Percentiles rank a stretch among this genome's conserved stretches.
Evolutionary conservation across 2,888 invertebrate species (phyloP).

Genomic region (Rugalucina vietnamica): DNA sequence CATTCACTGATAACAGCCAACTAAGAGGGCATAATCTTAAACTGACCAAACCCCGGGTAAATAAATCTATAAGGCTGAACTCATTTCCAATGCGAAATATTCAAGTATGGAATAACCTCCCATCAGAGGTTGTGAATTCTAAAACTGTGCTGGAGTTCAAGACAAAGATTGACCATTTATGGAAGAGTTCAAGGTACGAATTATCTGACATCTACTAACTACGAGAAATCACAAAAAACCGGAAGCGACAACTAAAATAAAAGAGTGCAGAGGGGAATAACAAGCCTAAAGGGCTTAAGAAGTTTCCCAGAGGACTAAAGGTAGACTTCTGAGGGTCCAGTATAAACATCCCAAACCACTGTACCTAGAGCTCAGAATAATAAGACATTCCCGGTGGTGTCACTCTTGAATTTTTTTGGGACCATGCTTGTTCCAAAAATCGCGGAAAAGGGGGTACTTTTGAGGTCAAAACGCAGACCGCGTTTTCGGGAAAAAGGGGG

Average conservation of each 20-base stretch:
- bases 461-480: no score
- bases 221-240: background rate
- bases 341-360: no score
- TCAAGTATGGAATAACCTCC: background rate
- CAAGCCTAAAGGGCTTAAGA: background rate
- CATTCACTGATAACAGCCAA: background rate
- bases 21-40: background rate
- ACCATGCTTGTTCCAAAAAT: no score
- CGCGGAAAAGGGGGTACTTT: no score
- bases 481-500: no score
- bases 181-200: background rate
- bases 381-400: no score
- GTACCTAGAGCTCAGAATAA: no score
- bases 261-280: background rate
- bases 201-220: background rate
- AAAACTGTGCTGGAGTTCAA: background rate
- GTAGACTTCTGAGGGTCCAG: no score
- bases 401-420: no score
- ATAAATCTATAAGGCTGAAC: background rate
- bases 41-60: background rate
- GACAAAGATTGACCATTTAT: background rate
- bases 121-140: background rate
- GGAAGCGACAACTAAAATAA: background rate
- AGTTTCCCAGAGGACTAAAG: no score
- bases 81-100: background rate